Conservation (phyloP, 1,140 invertebrate species). For the Panagrolaimus sp. region DNA sequence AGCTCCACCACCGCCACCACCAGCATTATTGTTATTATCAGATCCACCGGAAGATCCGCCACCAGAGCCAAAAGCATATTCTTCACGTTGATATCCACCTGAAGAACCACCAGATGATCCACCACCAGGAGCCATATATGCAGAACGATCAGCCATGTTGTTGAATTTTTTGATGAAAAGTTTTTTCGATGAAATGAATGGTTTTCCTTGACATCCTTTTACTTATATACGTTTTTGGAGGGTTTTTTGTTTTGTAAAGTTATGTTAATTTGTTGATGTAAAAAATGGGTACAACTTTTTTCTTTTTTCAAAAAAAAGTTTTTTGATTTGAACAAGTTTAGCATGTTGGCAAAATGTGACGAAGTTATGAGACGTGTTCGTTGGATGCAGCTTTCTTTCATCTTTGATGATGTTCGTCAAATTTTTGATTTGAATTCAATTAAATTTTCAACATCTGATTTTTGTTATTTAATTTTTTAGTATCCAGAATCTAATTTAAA, state of each 20-base stretch:
- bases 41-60: slow-evolving; percentile 8
- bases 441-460: background rate
- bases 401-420: background rate
- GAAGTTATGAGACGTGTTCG: background rate
- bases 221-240: background rate
- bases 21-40: background rate
- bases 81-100: slow-evolving; percentile 9
- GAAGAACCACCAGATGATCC: background rate
- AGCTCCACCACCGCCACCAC: background rate
- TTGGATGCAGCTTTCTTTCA: background rate
- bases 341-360: slow-evolving; percentile 1
- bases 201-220: background rate
- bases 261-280: background rate
- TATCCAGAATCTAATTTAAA: background rate
- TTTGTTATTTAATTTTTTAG: background rate
- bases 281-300: no score
- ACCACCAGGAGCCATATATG: slow-evolving; percentile 3
- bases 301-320: background rate
- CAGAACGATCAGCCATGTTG: slow-evolving; percentile 14
- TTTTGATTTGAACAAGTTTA: background rate
- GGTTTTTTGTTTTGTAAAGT: background rate
- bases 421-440: background rate
- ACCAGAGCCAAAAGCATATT: slow-evolving; percentile 8
- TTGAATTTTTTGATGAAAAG: background rate
- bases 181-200: background rate